Evolutionary conservation across 2,888 invertebrate species (phyloP), one percentile per base, ranked within the genome.

Genomic region (Drosophila yooni): DNA sequence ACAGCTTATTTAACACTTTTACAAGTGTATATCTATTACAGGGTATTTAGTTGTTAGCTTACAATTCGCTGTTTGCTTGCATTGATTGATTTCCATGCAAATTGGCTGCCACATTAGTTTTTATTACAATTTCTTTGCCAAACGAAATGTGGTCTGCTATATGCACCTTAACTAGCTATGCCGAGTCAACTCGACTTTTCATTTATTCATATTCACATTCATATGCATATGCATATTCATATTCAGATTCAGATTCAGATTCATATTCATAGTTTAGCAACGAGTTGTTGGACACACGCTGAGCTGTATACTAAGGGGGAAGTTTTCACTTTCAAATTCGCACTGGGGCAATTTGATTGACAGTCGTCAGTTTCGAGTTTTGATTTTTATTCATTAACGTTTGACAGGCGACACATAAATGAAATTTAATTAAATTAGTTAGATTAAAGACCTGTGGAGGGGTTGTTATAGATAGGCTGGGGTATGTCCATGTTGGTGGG

Each of bases 291-390:
- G 51, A 48, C 75, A 63, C 54, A 57, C 66, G 66, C 57, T 53
- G 81, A 51, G 70, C 40, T 50, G 56, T 67, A 66, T 64, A 63
- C 56, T 15, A 18, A 31, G 36, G 48, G 61, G 61, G 48, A 27
- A 80, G 79, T 83, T 85, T 89, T 89, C 87, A 83, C 89, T 89
- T 86, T 86, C 84, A 72, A 89, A 87, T 74, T 76, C 61, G 78
- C 83, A 63, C 62, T 77, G 81, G 68, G 53, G 74, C 79, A 72
- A 59, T 71, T 74, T 85, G 89, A 88, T 88, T 83, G 81, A 89
- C 87, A 81, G 83, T 67, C 75, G 58, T 63, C 61, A 77, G 83
- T 84, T 72, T 70, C 81, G 76, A 75, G 71, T 75, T 79, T 71
- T 72, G 61, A 66, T 43, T 70, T 70, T 68, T 60, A 60, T 57